Evolutionary conservation across 2,113 vertebrate genomes (phyloP), one percentile per base, ranked within the genome.

Genomic region (Bujurquina vittata): DNA sequence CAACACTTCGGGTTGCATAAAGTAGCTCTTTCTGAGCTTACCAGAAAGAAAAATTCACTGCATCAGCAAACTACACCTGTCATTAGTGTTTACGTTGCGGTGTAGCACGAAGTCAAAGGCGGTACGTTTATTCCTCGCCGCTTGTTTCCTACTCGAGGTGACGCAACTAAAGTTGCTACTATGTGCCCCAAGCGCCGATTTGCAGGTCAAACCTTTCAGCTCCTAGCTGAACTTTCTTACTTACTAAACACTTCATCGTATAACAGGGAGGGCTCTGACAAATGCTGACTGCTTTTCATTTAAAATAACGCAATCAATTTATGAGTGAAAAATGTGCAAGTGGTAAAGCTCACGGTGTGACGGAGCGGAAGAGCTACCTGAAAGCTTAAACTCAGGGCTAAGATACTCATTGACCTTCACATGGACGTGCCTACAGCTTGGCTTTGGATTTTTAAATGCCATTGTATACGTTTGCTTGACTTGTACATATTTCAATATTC

Each of bases 131-230:
- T 75, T 82, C 43, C 10, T 31, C 14, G 52, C 18, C 10, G 11
- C 3, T 54, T 33, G 76, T 1, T 93, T 94, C 92, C 92, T 85
- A 83, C 43, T 86, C 86, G 26, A 33, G 3, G 3, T 80, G 69
- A 87, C 82, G 55, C 26, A 60, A 60, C 4, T 6, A 0, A 4
- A 0, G 1, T 0, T 0, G 6, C 5, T 0, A 2, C 0, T 0
- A 6, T 12, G 2, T 10, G 2, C 55, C 82, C 91, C 1, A 35
- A 2, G 0, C 3, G 1, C 0, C 3, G 83, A 73, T 81, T 90
- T 72, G 1, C 57, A 91, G 85, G 54, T 29, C 17, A 3, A 54
- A 0, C 1, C 4, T 72, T n/a, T 33, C 46, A 5, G 1, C 7
- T 72, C 12, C 9, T 22, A 31, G 4, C n/a, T 26, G 7, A 26